Conservation (phyloP, 2,888 invertebrate genomes). For the Ochropleura plecta region DNA sequence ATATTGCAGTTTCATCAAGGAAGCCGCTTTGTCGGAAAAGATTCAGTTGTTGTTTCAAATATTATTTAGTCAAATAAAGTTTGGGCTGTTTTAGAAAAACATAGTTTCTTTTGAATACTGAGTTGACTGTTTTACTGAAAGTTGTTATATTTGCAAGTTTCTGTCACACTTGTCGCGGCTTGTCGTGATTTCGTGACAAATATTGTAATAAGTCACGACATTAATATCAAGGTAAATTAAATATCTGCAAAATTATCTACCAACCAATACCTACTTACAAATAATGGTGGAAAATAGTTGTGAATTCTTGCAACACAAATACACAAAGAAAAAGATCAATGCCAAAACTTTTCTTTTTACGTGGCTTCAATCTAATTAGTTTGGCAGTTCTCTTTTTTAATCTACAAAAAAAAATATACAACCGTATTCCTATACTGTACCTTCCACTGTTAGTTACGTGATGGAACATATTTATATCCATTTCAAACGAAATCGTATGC, state of each 20-base stretch:
- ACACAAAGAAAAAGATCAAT: neutral
- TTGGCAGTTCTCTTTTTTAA: constrained; percentile 4
- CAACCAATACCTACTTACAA: neutral
- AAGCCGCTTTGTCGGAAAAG: neutral
- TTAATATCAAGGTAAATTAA: constrained; percentile 17
- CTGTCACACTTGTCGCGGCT: constrained; percentile 3
- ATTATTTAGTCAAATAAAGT: neutral
- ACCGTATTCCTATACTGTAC: neutral
- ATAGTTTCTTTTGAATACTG: neutral
- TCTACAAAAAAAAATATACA: constrained; percentile 8
- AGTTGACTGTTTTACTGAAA: neutral
- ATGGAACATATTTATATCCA: neutral
- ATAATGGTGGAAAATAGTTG: neutral
- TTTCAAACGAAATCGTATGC: constrained; percentile 27
- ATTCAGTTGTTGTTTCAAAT: neutral
- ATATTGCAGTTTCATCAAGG: neutral
- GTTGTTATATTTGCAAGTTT: constrained; percentile 10
- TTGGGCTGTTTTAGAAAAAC: neutral
- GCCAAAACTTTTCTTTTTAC: neutral
- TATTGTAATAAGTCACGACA: constrained; percentile 41
- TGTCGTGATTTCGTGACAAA: constrained; percentile 26
- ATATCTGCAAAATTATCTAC: constrained; percentile 12
- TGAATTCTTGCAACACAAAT: constrained; percentile 6
- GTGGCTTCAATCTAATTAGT: constrained; percentile 15
- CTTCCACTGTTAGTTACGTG: neutral